Base-by-base conservation (phyloP, 2,888 invertebrate genomes). In the Leucoptera coffeella region DNA sequence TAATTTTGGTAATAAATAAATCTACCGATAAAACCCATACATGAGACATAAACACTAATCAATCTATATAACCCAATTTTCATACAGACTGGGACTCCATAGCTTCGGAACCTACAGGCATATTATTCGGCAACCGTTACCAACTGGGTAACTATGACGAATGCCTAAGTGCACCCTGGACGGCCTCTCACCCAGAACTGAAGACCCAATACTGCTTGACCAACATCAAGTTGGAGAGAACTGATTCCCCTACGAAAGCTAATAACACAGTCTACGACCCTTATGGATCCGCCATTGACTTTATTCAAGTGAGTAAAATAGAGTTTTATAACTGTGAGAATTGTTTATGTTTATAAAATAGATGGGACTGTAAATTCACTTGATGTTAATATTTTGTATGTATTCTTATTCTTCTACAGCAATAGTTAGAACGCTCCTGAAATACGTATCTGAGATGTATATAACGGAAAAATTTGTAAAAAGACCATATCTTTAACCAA, bases 141-240 rank as follows among this genome's bases (percentile, higher is more conserved):
- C 77, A 79, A 35, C 50, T 78, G 31, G 80, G 80, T 0, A 72
- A 78, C 43, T 80, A 73, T 38, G 77, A 78, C 35, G 75, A 79
- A 41, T 80, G 79, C 35, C 43, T 65, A 40, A 42, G 47, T 8
- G 38, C 56, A 0, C 61, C 64, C 1, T 64, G 62, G 59, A 30
- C 45, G 2, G 30, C 38, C 7, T 41, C 41, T 0, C 43, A 56
- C 4, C 50, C 47, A 0, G 57, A 58, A 9, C 37, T 67, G 10
- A 45, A 40, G 5, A 56, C 58, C 1, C 64, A 71, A 40, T 74
- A 74, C 43, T 74, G 74, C 32, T 42, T 74, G 14, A 61, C 69
- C 9, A 62, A 67, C n/a, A 58, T 74, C 3, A 41, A 44, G 6
- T 38, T 72, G n/a, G 51, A 57, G 26, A 46, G 54, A 29, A 48